Percentiles rank a stretch among this genome's conserved stretches.
These are phyloP conservation scores for Arvicanthis niloticus DNA, from an alignment of 2,113 vertebrate genomes.

Conservation along the genomic window DNA sequence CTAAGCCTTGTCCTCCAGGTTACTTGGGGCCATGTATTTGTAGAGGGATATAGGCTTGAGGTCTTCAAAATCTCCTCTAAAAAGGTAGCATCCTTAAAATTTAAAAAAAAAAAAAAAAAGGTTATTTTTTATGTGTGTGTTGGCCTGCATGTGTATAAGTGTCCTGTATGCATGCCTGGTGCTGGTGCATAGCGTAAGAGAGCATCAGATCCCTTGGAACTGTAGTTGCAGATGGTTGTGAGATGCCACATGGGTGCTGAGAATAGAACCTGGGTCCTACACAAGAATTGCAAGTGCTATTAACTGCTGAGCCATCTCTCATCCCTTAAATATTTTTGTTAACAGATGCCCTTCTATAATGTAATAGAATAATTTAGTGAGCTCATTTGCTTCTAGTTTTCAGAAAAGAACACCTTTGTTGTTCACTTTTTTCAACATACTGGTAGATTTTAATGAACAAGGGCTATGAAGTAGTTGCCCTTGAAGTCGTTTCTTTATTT, in stretches of 20 bases:
- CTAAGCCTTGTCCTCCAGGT: not conserved
- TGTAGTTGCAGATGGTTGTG: not conserved
- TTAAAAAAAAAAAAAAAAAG: not conserved
- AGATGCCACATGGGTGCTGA: not conserved
- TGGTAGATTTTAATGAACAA: conserved; percentile 9
- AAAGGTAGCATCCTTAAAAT: not conserved
- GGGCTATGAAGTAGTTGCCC: not conserved
- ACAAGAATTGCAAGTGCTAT: not conserved
- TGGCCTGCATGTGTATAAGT: not conserved
- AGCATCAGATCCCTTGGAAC: not conserved
- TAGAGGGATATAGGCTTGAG: not conserved
- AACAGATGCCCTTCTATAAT: not conserved
- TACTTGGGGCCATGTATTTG: not conserved
- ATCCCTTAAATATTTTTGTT: not conserved
- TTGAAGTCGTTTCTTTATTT: conserved; percentile 12
- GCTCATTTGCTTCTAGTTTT: not conserved
- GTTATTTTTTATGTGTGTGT: not conserved
- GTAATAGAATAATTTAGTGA: conserved; percentile 26
- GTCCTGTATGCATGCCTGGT: not conserved
- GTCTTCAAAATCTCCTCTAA: not conserved
- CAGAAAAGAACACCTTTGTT: not conserved
- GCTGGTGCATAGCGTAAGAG: not conserved
- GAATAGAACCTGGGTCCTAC: not conserved
- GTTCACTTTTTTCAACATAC: not conserved
- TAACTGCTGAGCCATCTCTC: too few species aligned